Conservation (phyloP, 2,113 vertebrate species). For the Cynoglossus semilaevis region DNA sequence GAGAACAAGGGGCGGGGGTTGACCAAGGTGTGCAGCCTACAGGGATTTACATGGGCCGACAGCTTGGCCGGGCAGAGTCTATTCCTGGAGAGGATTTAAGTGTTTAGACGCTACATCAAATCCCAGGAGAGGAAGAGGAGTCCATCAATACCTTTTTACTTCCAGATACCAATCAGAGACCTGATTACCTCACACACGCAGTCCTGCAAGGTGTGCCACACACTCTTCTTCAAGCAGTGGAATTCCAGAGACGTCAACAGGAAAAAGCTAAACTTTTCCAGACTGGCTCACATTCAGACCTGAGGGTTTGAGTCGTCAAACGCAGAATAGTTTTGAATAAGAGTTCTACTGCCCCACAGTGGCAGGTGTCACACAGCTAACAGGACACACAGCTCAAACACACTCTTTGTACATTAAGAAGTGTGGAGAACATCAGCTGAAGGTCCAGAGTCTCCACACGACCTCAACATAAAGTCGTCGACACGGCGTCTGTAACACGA, state of each 20-base stretch:
- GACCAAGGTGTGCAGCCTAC: slow-evolving; percentile 59
- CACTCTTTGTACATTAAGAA: background rate
- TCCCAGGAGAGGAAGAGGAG: slow-evolving; percentile 62
- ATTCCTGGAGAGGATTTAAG: slow-evolving; percentile 78
- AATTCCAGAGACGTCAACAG: no score
- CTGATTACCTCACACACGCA: background rate
- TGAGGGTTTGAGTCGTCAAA: no score
- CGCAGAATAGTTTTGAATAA: no score
- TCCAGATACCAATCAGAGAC: slow-evolving; percentile 18
- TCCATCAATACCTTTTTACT: slow-evolving; percentile 30
- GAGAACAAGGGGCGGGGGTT: slow-evolving; percentile 6
- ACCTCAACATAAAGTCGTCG: background rate
- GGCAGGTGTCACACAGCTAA: slow-evolving; percentile 1
- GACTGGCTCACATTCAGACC: no score
- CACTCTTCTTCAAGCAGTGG: background rate
- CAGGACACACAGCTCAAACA: slow-evolving; percentile 8
- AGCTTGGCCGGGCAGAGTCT: slow-evolving; percentile 69
- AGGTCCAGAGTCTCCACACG: background rate
- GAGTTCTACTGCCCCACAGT: background rate
- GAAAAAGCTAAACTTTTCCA: no score
- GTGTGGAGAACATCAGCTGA: background rate
- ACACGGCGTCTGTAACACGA: slow-evolving; percentile 3
- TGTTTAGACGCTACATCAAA: slow-evolving; percentile 73
- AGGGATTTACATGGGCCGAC: slow-evolving; percentile 75
- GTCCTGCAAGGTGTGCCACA: background rate